Evolutionary conservation across 2,797 vertebrate genomes (phyloP), one percentile per base, ranked within the genome.

Genomic region (Sandelia bainsii): DNA sequence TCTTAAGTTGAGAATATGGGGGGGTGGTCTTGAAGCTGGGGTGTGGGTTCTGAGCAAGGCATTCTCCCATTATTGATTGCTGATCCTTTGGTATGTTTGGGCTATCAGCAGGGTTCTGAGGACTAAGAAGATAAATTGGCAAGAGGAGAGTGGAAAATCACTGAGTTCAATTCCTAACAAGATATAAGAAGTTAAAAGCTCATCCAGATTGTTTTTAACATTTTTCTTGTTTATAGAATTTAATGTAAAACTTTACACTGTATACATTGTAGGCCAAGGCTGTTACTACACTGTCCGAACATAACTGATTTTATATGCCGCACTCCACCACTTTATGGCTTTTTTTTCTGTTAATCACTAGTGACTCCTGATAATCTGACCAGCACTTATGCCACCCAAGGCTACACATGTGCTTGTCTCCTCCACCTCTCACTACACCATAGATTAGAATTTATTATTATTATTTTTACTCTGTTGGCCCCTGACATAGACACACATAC

Each of bases 11-110:
- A 67, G 77, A 85, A 76, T 72, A 79, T 56, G 66, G 69, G 76
- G 57, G 59, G 72, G 67, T 51, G 68, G 68, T 77, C 40, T 45
- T 72, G 11, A 23, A 64, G 54, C 25, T 56, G 45, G 20, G 39
- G 50, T 3, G n/a, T 39, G 46, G 53, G 69, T 77, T 87, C 82
- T 81, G 67, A 74, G 69, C 84, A 90, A 90, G 91, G 75, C 82
- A 83, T 93, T 92, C 83, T 83, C 86, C 86, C 73, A 81, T 94
- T 94, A 94, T 94, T 93, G 93, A 93, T 94, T 94, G 90, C 93
- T 86, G 85, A 91, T 92, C 88, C 89, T 94, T 80, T 91, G 90
- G 91, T 91, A 92, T 93, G 91, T 93, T 93, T 85, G 82, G 80
- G 77, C 81, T 91, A 93, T 93, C 91, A 91, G 90, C 69, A 82